Base-by-base conservation (phyloP, 1,140 invertebrate species). In the Drepana arcuata region DNA sequence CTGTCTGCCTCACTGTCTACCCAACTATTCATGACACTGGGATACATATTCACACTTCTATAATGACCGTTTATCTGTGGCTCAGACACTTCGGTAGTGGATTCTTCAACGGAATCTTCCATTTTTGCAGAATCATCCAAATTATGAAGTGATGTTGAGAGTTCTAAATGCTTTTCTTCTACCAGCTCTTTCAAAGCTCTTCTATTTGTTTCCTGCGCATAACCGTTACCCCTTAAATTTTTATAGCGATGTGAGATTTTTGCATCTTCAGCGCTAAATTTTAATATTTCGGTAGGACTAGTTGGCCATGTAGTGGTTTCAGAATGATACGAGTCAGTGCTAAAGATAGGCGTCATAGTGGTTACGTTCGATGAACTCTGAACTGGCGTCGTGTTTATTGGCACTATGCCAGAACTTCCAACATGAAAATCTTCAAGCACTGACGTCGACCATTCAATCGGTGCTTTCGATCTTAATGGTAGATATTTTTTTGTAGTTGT, bases 41-140 rank as follows among this genome's bases (percentile, higher is more conserved):
- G 36, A 38, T 72, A 72, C 32, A 55, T 55, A 30, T 62, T 61
- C 9, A 61, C 40, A 31, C 55, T 64, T 40, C 70, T 61, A 18
- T 81, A 77, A 32, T 81, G 77, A 16, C 77, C 70, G 34, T 81
- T 81, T 26, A 69, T 62, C 32, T 68, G 72, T 12, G 70, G 74
- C 9, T 73, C 67, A 21, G 75, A 75, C 0, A 67, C 65, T 21
- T 52, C 38, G 24, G 40, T 34, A 24, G 32, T 43, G 16, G 54
- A 51, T 4, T 16, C 42, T 29, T 48, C 61, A 12, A 55, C 54
- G 34, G 13, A 25, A 15, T 21, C 18, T 28, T 26, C 14, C n/a
- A n/a, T n/a, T n/a, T n/a, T n/a, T n/a, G n/a, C n/a, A n/a, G n/a
- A n/a, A n/a, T n/a, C n/a, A n/a, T n/a, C n/a, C n/a, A n/a, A n/a